These are phyloP conservation scores for Ahaetulla prasina DNA, from an alignment of 2,113 vertebrate genomes.

Conservation along the genomic window DNA sequence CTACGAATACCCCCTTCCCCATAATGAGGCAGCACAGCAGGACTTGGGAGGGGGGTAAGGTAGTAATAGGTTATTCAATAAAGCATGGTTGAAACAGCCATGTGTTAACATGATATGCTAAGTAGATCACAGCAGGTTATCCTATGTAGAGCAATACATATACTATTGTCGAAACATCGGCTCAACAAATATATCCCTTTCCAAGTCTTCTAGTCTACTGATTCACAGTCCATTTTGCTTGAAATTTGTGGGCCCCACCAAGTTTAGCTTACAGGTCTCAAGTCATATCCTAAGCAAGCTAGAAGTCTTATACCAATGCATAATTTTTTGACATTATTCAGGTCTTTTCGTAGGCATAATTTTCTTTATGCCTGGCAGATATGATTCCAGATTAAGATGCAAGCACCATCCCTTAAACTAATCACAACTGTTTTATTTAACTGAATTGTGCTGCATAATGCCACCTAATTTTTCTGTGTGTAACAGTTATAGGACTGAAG, in stretches of 20 bases:
- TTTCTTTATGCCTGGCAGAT: background rate
- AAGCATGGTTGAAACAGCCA: background rate
- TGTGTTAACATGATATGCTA: background rate
- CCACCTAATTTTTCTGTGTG: too few species aligned
- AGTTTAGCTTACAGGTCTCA: background rate
- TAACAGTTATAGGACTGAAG: conserved; percentile 41
- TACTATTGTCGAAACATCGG: background rate
- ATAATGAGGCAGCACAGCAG: background rate
- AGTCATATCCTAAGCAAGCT: background rate
- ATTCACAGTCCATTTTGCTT: background rate
- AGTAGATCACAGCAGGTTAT: background rate
- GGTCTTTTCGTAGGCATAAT: background rate
- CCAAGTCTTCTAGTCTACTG: background rate
- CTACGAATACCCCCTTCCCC: background rate
- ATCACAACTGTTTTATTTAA: background rate
- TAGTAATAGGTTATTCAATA: background rate
- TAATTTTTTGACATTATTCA: background rate
- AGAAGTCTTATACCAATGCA: background rate
- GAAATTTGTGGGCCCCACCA: background rate
- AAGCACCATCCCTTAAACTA: background rate
- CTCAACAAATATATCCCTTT: background rate
- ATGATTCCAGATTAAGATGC: background rate
- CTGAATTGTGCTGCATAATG: background rate
- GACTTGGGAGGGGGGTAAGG: background rate
- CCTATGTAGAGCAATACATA: background rate